A percentile compares a stretch with the other conserved stretches of the same genome.
phyloP scores from a whole-genome alignment of 2,113 vertebrate genomes.

The Nerophis lumbriciformis region DNA sequence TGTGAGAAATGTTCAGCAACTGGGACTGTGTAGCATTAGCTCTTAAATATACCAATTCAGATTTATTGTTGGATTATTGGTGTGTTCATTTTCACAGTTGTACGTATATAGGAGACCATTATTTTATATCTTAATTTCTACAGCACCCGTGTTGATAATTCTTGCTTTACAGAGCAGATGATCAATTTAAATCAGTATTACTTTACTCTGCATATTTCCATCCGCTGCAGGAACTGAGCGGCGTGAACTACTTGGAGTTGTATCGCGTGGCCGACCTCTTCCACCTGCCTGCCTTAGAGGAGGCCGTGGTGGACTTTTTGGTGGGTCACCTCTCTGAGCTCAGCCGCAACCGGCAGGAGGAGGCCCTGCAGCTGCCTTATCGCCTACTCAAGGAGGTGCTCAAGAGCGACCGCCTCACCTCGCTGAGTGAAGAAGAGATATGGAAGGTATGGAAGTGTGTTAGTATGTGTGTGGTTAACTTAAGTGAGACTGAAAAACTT shows the following conservation, averaged over 20 bases:
- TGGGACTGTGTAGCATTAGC: not conserved
- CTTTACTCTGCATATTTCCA: not conserved
- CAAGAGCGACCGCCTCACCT: conserved; percentile 94
- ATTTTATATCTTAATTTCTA: not conserved
- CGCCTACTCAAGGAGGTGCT: conserved; percentile 91
- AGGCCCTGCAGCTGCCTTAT: conserved; percentile 86
- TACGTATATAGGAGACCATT: not conserved
- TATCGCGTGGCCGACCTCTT: conserved; percentile 96
- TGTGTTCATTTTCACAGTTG: not conserved
- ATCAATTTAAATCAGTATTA: not conserved
- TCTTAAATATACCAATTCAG: not conserved
- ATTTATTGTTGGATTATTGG: not conserved
- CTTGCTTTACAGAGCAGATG: not conserved
- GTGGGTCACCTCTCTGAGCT: conserved; percentile 94
- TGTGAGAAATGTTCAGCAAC: conserved; percentile 2
- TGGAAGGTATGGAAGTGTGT: conserved; percentile 78
- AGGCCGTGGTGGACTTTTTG: conserved; percentile 90
- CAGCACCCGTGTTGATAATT: not conserved
- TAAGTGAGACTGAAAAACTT: no score
- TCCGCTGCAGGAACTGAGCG: conserved; percentile 85
- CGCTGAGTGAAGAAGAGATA: conserved; percentile 92
- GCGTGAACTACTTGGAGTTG: conserved; percentile 95
- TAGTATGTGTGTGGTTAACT: conserved; percentile 6
- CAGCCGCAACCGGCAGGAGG: conserved; percentile 82
- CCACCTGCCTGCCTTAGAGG: conserved; percentile 91